A percentile compares a stretch with the other conserved stretches of the same genome.
phyloP scores from a whole-genome alignment of 2,888 invertebrate genomes.

The Drosophila siamana region DNA sequence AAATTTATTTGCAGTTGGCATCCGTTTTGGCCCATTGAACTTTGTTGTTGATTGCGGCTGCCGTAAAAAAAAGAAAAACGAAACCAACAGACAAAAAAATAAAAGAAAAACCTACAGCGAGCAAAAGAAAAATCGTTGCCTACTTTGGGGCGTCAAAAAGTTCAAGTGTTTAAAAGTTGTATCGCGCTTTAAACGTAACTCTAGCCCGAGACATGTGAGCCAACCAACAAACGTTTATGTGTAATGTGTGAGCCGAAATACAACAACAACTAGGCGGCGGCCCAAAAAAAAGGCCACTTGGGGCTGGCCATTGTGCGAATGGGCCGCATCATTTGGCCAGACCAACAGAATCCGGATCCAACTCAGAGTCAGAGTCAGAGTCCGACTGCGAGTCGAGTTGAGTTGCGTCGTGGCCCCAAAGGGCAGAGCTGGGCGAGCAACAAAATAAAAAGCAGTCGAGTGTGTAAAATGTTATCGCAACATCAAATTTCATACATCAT shows the following conservation, averaged over 20 bases:
- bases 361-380: background rate
- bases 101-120: conserved; percentile 11
- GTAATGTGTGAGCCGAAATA: conserved; percentile 3
- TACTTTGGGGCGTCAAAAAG: conserved; percentile 28
- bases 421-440: conserved; percentile 13
- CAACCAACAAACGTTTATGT: background rate
- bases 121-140: conserved; percentile 28
- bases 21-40: conserved; percentile 74
- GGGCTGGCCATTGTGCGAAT: conserved; percentile 20
- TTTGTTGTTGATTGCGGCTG: conserved; percentile 71
- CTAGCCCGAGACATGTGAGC: background rate
- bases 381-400: too few relatives aligned
- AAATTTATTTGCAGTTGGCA: conserved; percentile 75
- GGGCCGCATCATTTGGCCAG: conserved; percentile 18
- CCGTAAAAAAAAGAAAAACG: conserved; percentile 15
- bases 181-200: conserved; percentile 48
- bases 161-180: conserved; percentile 37
- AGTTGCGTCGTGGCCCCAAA: background rate
- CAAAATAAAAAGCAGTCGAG: conserved; percentile 72
- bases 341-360: background rate
- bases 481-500: conserved; percentile 84
- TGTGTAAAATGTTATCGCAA: conserved; percentile 82
- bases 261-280: background rate
- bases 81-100: background rate
- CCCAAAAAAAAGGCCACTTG: conserved; percentile 35